Evolutionary conservation across 2,797 vertebrate species (phyloP).

Genomic region (Austrolebias charrua): DNA sequence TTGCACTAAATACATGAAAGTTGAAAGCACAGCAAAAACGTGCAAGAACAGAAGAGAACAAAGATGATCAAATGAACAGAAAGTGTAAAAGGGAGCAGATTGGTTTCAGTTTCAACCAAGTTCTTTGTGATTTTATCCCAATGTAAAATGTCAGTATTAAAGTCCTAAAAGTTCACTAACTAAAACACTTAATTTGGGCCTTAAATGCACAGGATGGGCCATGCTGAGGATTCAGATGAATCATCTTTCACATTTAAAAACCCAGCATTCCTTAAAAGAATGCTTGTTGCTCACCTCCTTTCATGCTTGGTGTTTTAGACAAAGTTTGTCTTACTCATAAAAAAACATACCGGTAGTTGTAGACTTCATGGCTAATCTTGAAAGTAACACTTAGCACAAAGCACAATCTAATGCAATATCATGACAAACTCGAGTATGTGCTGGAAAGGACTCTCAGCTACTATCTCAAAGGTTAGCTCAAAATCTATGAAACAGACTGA

Average conservation of each 20-base stretch:
- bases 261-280: too few relatives aligned
- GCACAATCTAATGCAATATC: too few relatives aligned
- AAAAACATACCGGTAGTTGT: too few relatives aligned
- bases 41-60: constrained; percentile 4
- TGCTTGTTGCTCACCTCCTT: too few relatives aligned
- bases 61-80: not conserved
- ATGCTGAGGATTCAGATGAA: constrained; percentile 25
- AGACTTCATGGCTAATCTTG: too few relatives aligned
- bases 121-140: constrained; percentile 6
- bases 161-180: not conserved
- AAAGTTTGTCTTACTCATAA: too few relatives aligned
- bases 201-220: not conserved
- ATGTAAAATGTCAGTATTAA: not conserved
- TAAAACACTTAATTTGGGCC: not conserved
- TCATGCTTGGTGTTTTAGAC: too few relatives aligned
- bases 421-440: too few relatives aligned
- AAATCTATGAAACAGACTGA: too few relatives aligned
- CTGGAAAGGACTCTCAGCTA: too few relatives aligned
- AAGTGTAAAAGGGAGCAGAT: not conserved
- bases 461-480: too few relatives aligned
- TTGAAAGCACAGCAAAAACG: constrained; percentile 24
- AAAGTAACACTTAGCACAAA: too few relatives aligned
- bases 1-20: constrained; percentile 14
- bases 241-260: constrained; percentile 20
- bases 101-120: constrained; percentile 15